These are phyloP conservation scores for Neodon shergylaensis DNA, from an alignment of 2,113 vertebrate genomes.

Conservation along the genomic window DNA sequence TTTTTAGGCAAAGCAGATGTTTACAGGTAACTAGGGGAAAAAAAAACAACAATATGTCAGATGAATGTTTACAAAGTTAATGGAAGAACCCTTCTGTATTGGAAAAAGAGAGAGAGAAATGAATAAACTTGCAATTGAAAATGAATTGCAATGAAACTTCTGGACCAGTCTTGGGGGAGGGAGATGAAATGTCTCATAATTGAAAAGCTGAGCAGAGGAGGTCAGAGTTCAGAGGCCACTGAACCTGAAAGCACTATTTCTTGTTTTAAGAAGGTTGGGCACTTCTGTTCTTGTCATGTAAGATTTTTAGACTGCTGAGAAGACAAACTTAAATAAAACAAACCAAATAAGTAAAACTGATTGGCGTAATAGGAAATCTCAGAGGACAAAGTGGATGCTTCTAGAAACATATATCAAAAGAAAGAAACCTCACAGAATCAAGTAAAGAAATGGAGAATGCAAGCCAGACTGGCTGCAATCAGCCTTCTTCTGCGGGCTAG, in stretches of 20 bases:
- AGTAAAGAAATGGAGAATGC: not conserved
- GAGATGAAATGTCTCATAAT: not conserved
- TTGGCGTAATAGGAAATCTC: slow-evolving; percentile 46
- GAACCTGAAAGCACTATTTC: not conserved
- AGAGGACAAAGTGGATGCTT: slow-evolving; percentile 48
- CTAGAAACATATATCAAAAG: not conserved
- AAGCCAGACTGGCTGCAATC: not conserved
- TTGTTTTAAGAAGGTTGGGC: slow-evolving; percentile 33
- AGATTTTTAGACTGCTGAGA: slow-evolving; percentile 38
- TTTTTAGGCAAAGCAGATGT: slow-evolving; percentile 57
- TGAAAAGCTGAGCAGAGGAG: not conserved
- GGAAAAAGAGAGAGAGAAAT: not conserved
- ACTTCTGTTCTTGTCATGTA: not conserved
- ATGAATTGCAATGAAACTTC: slow-evolving; percentile 25
- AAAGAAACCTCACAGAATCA: not conserved
- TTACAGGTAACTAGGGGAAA: not conserved
- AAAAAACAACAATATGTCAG: slow-evolving; percentile 40
- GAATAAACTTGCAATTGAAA: not conserved
- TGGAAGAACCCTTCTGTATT: not conserved
- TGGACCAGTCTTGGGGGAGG: not conserved
- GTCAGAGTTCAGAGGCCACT: not conserved
- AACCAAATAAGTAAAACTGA: not conserved
- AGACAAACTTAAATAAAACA: slow-evolving; percentile 46
- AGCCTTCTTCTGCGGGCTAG: no score
- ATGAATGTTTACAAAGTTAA: slow-evolving; percentile 37